Evolutionary conservation across 2,797 vertebrate species (phyloP).

Genomic region (Harpagifer antarcticus): DNA sequence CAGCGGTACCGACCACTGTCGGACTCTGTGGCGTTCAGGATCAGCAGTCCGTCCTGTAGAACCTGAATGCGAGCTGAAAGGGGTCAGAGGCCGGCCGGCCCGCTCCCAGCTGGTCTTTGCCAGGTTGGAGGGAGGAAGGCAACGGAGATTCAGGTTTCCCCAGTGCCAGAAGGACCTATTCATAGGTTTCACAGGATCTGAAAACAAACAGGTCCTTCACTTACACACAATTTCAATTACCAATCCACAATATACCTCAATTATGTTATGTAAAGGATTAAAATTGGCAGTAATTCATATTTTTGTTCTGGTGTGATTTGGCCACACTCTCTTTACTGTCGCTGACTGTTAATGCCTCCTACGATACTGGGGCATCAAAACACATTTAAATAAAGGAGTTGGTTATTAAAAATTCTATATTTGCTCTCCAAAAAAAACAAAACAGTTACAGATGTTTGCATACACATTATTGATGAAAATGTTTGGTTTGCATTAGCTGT

Average conservation of each 20-base stretch:
- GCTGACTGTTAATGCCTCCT: too few relatives aligned
- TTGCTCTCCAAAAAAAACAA: too few relatives aligned
- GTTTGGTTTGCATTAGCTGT: too few relatives aligned
- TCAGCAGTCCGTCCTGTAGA: conserved; percentile 69
- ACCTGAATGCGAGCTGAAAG: conserved; percentile 57
- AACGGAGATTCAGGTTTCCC: conserved; percentile 70
- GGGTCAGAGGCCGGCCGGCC: conserved; percentile 41
- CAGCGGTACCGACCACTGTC: conserved; percentile 80
- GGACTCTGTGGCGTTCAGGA: conserved; percentile 63
- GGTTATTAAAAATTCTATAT: too few relatives aligned
- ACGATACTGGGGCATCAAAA: too few relatives aligned
- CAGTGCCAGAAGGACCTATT: conserved; percentile 57
- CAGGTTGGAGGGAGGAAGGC: conserved; percentile 78
- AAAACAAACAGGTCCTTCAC: conserved; percentile 20
- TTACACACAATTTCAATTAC: neutral
- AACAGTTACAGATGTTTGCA: too few relatives aligned
- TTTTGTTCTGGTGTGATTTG: too few relatives aligned
- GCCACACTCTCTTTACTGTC: too few relatives aligned
- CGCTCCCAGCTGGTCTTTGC: conserved; percentile 76
- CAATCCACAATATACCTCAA: neutral
- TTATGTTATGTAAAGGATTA: neutral
- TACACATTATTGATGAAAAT: too few relatives aligned
- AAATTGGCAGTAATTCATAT: too few relatives aligned
- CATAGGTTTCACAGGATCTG: conserved; percentile 64
- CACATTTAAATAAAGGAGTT: too few relatives aligned